Conservation (phyloP, 2,888 invertebrate genomes). For the Dryomyza anilis region DNA sequence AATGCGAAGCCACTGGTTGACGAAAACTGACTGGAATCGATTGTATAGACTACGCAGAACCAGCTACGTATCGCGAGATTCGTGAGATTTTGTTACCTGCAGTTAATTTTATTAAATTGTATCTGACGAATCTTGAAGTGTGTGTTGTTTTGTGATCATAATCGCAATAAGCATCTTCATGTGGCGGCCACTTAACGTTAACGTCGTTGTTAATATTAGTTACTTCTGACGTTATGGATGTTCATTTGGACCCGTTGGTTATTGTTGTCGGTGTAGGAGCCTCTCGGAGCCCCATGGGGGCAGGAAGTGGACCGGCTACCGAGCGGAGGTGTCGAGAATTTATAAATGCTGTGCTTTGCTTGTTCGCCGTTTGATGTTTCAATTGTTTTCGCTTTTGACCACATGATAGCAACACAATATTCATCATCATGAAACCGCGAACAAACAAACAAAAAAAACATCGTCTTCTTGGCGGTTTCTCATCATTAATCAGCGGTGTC, state of each 20-base stretch:
- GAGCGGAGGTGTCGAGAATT: not conserved
- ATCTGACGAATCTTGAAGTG: not conserved
- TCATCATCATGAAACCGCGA: too few species aligned
- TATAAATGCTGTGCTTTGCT: not conserved
- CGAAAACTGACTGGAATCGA: not conserved
- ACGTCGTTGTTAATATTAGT: not conserved
- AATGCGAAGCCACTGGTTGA: not conserved
- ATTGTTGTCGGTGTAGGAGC: not conserved
- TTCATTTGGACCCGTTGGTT: too few species aligned
- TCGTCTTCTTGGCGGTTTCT: not conserved
- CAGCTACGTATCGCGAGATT: not conserved
- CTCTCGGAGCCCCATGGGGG: too few species aligned
- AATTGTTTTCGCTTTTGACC: too few species aligned
- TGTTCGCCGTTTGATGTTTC: not conserved
- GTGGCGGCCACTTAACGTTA: not conserved
- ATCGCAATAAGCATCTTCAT: constrained; percentile 6
- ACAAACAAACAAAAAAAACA: too few species aligned
- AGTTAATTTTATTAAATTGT: constrained; percentile 35
- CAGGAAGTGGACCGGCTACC: not conserved
- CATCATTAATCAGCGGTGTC: constrained; percentile 4
- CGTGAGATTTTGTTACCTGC: constrained; percentile 30
- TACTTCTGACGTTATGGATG: too few species aligned
- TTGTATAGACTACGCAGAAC: not conserved
- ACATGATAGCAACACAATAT: too few species aligned
- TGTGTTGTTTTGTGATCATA: not conserved